A percentile compares a stretch with the other conserved stretches of the same genome.
Evolutionary conservation across 2,888 invertebrate species (phyloP).

Genomic region (Tinea pellionella): DNA sequence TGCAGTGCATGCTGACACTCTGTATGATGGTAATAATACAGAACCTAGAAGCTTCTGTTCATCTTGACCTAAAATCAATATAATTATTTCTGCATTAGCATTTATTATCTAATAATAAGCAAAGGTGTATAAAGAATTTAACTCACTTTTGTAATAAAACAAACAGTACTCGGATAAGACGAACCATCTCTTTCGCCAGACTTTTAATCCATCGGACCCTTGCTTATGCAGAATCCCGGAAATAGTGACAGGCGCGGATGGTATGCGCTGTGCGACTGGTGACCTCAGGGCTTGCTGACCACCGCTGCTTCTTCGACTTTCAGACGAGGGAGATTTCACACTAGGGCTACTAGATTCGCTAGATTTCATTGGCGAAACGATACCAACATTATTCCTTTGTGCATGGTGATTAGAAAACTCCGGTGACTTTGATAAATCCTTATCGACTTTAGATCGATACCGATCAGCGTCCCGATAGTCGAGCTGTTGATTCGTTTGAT

Average conservation of each 20-base stretch:
- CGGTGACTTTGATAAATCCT: constrained; percentile 42
- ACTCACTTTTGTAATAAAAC: constrained; percentile 92
- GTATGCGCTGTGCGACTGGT: constrained; percentile 85
- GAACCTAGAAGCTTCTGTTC: constrained; percentile 91
- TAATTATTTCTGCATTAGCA: no score
- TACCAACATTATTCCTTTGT: constrained; percentile 37
- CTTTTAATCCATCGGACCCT: constrained; percentile 91
- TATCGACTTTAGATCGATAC: constrained; percentile 40
- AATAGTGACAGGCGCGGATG: constrained; percentile 86
- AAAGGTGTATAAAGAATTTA: neutral
- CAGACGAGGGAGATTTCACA: constrained; percentile 59
- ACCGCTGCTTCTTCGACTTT: constrained; percentile 59
- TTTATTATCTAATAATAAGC: no score
- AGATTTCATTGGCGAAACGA: constrained; percentile 51
- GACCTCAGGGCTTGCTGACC: constrained; percentile 77
- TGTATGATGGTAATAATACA: constrained; percentile 90
- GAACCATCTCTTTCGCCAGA: constrained; percentile 96
- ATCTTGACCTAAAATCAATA: constrained; percentile 73
- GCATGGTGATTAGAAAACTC: constrained; percentile 42
- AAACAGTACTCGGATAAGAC: constrained; percentile 93
- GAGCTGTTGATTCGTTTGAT: constrained; percentile 45
- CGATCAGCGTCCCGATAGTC: constrained; percentile 47
- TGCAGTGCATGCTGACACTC: constrained; percentile 83
- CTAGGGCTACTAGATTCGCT: constrained; percentile 60
- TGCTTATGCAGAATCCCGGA: constrained; percentile 93